phyloP scores from a whole-genome alignment of 1,140 invertebrate genomes.

The Archivesica marissinica region DNA sequence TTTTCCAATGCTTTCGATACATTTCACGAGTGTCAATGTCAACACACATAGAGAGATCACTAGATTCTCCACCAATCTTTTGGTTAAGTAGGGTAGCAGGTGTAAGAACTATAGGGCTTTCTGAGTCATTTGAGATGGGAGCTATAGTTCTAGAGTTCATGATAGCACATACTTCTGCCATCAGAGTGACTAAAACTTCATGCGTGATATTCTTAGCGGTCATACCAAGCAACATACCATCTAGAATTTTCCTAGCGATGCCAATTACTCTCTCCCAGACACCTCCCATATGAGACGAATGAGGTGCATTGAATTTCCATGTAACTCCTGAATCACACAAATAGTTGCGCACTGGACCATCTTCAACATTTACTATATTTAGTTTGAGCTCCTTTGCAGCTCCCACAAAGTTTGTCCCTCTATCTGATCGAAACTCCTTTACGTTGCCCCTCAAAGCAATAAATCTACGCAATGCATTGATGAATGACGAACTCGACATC shows the following conservation, averaged over 20 bases:
- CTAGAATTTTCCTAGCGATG: constrained; percentile 55
- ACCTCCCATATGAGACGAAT: constrained; percentile 62
- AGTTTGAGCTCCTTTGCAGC: constrained; percentile 14
- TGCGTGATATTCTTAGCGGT: constrained; percentile 49
- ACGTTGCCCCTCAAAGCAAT: constrained; percentile 33
- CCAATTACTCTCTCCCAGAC: constrained; percentile 69
- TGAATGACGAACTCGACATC: constrained; percentile 4
- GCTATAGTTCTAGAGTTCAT: constrained; percentile 63
- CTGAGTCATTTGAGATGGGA: constrained; percentile 54
- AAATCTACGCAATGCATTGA: constrained; percentile 12
- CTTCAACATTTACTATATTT: constrained; percentile 6
- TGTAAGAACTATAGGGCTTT: constrained; percentile 42
- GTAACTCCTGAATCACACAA: not conserved
- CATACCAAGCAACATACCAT: constrained; percentile 48
- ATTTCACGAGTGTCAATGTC: constrained; percentile 21
- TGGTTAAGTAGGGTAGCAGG: constrained; percentile 63
- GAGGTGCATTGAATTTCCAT: constrained; percentile 62
- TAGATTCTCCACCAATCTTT: constrained; percentile 29
- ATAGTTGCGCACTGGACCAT: not conserved
- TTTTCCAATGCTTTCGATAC: constrained; percentile 50
- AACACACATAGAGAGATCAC: not conserved
- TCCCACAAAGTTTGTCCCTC: constrained; percentile 72
- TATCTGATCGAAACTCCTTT: constrained; percentile 56
- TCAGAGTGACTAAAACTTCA: constrained; percentile 56
- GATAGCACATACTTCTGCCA: constrained; percentile 59